Conservation (phyloP, 2,888 invertebrate species). For the Aproaerema taeniolella region DNA sequence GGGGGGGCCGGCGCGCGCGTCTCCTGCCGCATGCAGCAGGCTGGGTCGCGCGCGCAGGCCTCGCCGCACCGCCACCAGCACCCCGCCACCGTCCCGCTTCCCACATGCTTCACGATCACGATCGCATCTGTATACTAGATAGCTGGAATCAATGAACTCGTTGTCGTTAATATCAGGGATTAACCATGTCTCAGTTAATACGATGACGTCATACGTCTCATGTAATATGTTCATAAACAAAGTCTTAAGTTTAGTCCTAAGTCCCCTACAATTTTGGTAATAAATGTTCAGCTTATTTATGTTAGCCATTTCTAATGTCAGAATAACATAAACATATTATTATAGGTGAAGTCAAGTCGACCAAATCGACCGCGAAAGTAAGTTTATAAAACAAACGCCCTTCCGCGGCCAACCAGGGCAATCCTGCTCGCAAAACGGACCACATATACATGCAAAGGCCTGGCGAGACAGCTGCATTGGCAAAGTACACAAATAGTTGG, state of each 20-base stretch:
- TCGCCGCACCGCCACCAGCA: constrained; percentile 1
- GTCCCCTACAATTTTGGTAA: constrained; percentile 14
- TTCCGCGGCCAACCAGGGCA: neutral
- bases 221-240: constrained; percentile 12
- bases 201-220: constrained; percentile 13
- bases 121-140: constrained; percentile 7
- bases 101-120: neutral
- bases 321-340: neutral
- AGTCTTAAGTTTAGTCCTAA: constrained; percentile 14
- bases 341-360: neutral
- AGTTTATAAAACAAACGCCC: neutral
- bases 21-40: neutral
- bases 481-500: too few relatives aligned
- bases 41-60: neutral
- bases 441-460: too few relatives aligned
- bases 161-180: constrained; percentile 6
- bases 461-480: too few relatives aligned
- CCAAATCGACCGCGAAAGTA: neutral
- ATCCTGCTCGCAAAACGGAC: too few relatives aligned
- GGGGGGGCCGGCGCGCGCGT: neutral
- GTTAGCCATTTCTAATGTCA: too few relatives aligned
- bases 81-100: constrained; percentile 3
- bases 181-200: constrained; percentile 18
- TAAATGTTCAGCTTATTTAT: too few relatives aligned
- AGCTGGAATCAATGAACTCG: constrained; percentile 15